phyloP scores from a whole-genome alignment of 2,888 invertebrate genomes.

The Nymphalis c-album region DNA sequence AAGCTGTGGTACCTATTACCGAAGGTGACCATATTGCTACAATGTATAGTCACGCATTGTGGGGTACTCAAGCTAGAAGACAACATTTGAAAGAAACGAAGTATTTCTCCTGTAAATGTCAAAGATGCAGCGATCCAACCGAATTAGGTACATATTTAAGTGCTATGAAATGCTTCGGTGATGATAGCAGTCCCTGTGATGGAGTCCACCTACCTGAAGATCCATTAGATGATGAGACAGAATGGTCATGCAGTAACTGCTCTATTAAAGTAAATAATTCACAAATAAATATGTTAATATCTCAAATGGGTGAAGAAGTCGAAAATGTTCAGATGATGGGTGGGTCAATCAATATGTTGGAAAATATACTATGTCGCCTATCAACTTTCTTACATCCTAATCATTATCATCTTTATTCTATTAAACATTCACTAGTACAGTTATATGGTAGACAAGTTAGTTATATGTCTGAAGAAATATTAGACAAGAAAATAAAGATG shows the following conservation, averaged over 20 bases:
- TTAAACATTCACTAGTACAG: conserved; percentile 91
- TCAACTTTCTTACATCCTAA: conserved; percentile 89
- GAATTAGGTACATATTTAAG: conserved; percentile 89
- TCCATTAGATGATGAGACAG: conserved; percentile 85
- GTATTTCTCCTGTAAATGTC: conserved; percentile 88
- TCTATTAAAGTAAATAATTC: conserved; percentile 83
- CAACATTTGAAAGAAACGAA: conserved; percentile 90
- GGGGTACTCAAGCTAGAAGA: conserved; percentile 91
- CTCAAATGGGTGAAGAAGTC: conserved; percentile 89
- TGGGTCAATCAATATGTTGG: conserved; percentile 82
- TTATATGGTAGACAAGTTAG: conserved; percentile 87
- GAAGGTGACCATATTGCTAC: conserved; percentile 89
- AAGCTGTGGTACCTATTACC: conserved; percentile 84
- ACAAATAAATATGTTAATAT: conserved; percentile 85
- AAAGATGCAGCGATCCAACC: conserved; percentile 89
- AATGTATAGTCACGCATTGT: conserved; percentile 93
- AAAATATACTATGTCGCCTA: conserved; percentile 85
- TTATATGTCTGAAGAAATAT: conserved; percentile 81
- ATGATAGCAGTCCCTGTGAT: conserved; percentile 81
- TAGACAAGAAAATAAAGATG: conserved; percentile 85
- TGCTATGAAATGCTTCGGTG: conserved; percentile 84
- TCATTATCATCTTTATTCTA: conserved; percentile 91
- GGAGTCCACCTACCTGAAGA: conserved; percentile 87
- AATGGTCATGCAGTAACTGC: conserved; percentile 90
- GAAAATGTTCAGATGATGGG: conserved; percentile 84